Evolutionary conservation across 2,113 vertebrate species (phyloP).

Genomic region (Pangasianodon gigas): DNA sequence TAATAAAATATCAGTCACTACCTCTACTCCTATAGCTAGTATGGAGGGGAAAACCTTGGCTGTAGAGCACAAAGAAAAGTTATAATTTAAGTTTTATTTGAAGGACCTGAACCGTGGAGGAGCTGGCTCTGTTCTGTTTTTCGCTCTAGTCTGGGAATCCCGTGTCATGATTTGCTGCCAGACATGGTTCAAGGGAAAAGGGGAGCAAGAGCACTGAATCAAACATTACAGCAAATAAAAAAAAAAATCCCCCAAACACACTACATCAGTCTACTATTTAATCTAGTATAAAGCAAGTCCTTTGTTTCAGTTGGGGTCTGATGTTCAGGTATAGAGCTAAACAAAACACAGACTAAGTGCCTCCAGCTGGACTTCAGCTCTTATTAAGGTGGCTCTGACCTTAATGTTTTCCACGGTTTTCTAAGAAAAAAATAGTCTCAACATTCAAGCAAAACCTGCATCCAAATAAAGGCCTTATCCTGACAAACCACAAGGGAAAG

Average conservation of each 20-base stretch:
- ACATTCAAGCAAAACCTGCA: slow-evolving; percentile 32
- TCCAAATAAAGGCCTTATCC: slow-evolving; percentile 21
- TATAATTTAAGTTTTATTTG: slow-evolving; percentile 62
- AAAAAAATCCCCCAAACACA: slow-evolving; percentile 58
- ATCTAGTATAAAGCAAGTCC: slow-evolving; percentile 3
- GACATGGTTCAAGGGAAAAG: slow-evolving; percentile 61
- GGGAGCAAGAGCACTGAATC: slow-evolving; percentile 52
- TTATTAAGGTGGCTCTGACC: slow-evolving; percentile 27
- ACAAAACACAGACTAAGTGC: slow-evolving; percentile 49
- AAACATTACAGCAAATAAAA: slow-evolving; percentile 48
- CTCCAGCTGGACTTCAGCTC: slow-evolving; percentile 54
- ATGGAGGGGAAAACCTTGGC: slow-evolving; percentile 63
- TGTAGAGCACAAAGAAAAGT: slow-evolving; percentile 53
- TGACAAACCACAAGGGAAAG: slow-evolving; percentile 42
- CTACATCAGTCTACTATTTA: slow-evolving; percentile 17
- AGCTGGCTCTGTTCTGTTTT: slow-evolving; percentile 53
- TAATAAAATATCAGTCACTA: slow-evolving; percentile 64
- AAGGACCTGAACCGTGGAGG: slow-evolving; percentile 64
- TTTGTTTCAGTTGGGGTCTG: slow-evolving; percentile 35
- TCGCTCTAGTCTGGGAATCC: slow-evolving; percentile 59
- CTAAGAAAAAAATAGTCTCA: not conserved
- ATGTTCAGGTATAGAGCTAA: slow-evolving; percentile 45
- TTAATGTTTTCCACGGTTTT: slow-evolving; percentile 7
- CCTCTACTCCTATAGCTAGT: slow-evolving; percentile 60
- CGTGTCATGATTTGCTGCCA: slow-evolving; percentile 59